phyloP scores from a whole-genome alignment of 92 coral and sea anemone species.

The Pocillopora meandrina region DNA sequence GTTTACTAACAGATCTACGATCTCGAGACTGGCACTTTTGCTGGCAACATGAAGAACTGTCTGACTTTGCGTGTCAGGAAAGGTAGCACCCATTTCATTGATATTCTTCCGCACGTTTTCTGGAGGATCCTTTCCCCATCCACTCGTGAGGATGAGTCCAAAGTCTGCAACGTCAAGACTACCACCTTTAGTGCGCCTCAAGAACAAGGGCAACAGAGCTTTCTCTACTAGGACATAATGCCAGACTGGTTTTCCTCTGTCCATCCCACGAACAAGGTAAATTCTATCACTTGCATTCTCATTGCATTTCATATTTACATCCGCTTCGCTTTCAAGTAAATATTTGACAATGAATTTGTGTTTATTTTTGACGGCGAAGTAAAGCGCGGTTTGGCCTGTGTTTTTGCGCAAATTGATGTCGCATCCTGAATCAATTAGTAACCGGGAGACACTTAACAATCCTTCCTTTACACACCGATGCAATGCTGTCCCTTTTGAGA shows the following conservation, averaged over 20 bases:
- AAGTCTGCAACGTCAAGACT: constrained; percentile 6
- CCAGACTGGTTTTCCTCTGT: constrained; percentile 29
- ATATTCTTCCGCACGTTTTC: background rate
- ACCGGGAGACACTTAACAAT: background rate
- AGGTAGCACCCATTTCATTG: too few relatives aligned
- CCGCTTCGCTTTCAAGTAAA: constrained; percentile 6
- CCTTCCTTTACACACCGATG: background rate
- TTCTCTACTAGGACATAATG: constrained; percentile 13
- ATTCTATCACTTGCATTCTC: background rate
- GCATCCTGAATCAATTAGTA: background rate
- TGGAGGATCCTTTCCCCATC: constrained; percentile 22
- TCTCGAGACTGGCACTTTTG: background rate
- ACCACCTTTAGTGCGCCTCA: background rate
- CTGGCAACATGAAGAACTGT: constrained; percentile 12
- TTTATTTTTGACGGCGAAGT: background rate
- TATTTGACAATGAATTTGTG: background rate
- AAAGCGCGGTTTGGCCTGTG: background rate
- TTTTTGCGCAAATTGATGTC: background rate
- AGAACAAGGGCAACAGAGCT: background rate
- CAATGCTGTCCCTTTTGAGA: background rate
- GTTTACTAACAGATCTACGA: background rate
- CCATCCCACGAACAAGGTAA: constrained; percentile 20
- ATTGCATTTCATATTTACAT: constrained; percentile 2
- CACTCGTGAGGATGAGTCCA: constrained; percentile 10
- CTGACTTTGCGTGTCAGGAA: background rate